Conservation (phyloP, 1,140 invertebrate species). For the Aethina tumida region DNA sequence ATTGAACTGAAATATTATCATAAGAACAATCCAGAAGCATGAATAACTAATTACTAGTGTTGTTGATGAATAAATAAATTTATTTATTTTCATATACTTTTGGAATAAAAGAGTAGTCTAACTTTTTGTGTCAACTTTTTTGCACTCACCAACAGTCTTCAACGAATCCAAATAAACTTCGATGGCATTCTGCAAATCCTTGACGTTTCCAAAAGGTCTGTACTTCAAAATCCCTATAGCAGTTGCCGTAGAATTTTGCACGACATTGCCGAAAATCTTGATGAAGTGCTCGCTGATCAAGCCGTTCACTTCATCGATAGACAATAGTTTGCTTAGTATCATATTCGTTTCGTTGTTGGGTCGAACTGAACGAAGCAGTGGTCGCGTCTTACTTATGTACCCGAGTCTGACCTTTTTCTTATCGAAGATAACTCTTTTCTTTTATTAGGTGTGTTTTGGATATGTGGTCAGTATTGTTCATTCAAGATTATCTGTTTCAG, state of each 20-base stretch:
- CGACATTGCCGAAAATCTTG: slow-evolving; percentile 50
- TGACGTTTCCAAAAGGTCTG: slow-evolving; percentile 43
- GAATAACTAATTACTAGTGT: background rate
- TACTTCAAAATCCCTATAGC: slow-evolving; percentile 40
- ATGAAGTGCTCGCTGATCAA: slow-evolving; percentile 47
- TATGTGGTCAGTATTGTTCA: too few species aligned
- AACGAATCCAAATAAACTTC: slow-evolving; percentile 46
- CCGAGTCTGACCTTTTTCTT: too few species aligned
- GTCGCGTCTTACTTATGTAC: too few species aligned
- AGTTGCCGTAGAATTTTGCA: slow-evolving; percentile 49
- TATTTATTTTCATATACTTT: background rate
- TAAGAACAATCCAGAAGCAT: too few species aligned
- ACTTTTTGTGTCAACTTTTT: slow-evolving; percentile 8
- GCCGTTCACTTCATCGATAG: slow-evolving; percentile 42
- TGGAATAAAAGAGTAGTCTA: slow-evolving; percentile 9
- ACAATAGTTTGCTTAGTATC: too few species aligned
- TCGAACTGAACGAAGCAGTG: too few species aligned
- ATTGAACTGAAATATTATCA: too few species aligned
- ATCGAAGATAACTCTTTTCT: too few species aligned
- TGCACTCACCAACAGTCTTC: slow-evolving; percentile 39
- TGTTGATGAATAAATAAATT: background rate
- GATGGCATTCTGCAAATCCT: slow-evolving; percentile 43
- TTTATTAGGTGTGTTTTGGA: too few species aligned
- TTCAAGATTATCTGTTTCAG: too few species aligned
- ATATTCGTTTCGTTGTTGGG: too few species aligned